Percentiles rank a stretch among this genome's conserved stretches.
Conservation (phyloP, 1,140 invertebrate species). For the Pomacea maculata region DNA sequence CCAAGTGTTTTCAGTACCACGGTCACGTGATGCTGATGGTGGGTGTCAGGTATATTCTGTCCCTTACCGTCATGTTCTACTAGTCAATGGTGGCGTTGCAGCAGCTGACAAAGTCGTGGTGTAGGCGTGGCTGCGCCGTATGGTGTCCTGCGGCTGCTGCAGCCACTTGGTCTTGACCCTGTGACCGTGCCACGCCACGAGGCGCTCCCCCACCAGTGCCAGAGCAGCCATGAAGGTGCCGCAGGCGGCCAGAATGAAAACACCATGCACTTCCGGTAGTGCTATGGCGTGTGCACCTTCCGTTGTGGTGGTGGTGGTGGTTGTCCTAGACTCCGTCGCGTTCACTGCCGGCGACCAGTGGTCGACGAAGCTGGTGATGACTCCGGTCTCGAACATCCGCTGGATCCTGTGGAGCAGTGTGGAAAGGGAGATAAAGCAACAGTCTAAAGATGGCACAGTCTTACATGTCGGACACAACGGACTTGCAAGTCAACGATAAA, state of each 20-base stretch:
- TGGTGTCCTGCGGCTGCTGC: too few species aligned
- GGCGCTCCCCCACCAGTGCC: background rate
- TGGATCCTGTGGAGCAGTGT: slow-evolving; percentile 1
- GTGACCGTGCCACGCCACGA: background rate
- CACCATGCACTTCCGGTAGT: background rate
- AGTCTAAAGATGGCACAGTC: background rate
- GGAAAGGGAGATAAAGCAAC: background rate
- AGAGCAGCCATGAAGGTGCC: background rate
- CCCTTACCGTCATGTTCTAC: too few species aligned
- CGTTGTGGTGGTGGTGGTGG: background rate
- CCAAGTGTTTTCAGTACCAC: too few species aligned
- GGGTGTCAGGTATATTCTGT: too few species aligned
- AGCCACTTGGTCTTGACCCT: too few species aligned
- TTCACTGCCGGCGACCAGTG: background rate
- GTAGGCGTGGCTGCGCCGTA: too few species aligned
- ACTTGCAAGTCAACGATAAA: background rate
- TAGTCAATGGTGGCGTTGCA: too few species aligned
- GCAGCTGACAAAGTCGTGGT: too few species aligned
- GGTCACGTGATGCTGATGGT: too few species aligned
- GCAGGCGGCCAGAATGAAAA: background rate
- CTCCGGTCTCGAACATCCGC: slow-evolving; percentile 6
- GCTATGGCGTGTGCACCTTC: background rate
- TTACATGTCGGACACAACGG: background rate
- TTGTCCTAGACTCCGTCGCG: background rate
- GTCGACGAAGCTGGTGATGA: background rate